Base-by-base conservation (phyloP, 1,140 invertebrate genomes). In the Drosophila bipectinata region DNA sequence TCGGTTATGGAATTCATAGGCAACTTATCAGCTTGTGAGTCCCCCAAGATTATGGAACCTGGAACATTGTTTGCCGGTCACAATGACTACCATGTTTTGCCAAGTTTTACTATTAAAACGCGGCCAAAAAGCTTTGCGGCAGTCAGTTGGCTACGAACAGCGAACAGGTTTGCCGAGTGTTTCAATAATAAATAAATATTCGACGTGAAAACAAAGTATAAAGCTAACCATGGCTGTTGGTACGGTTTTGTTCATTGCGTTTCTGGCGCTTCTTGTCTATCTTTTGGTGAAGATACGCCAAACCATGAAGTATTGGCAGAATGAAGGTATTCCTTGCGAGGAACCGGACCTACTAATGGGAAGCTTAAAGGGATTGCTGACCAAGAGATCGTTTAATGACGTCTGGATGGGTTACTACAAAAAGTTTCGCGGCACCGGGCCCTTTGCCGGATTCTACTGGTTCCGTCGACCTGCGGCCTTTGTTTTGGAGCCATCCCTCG, bases 401-500 rank as follows among this genome's bases (percentile, higher is more conserved):
- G 34, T 90, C 15, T 77, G 79, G 39, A 37, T 52, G 7, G 49
- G 71, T 0, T 80, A 85, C 9, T 92, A 93, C 53, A 47, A 81
- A 0, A 88, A 92, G 57, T 88, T 90, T 2, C 80, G 85, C 4
- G 74, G 78, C 10, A 81, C 67, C 4, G 83, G 83, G 24, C 91
- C 91, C 2, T 91, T 91, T 51, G 84, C 54, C 2, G 92, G 93
- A 18, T 90, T 91, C 32, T 93, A 91, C 77, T 91, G 79, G 45
- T 81, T 92, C 72, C 80, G 90, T 2, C 92, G 92, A 2, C 94
- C 94, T 0, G 79, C 92, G 2, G 73, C 92, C n/a, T 89, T 92
- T 2, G 73, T 93, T 4, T 84, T 93, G 39, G 94, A 95, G 74
- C 91, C 93, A 0, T 93, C 94, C 5, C 77, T 96, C 1, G 92